Conservation (phyloP, 2,888 invertebrate species). For the Amphipyra tragopoginis region DNA sequence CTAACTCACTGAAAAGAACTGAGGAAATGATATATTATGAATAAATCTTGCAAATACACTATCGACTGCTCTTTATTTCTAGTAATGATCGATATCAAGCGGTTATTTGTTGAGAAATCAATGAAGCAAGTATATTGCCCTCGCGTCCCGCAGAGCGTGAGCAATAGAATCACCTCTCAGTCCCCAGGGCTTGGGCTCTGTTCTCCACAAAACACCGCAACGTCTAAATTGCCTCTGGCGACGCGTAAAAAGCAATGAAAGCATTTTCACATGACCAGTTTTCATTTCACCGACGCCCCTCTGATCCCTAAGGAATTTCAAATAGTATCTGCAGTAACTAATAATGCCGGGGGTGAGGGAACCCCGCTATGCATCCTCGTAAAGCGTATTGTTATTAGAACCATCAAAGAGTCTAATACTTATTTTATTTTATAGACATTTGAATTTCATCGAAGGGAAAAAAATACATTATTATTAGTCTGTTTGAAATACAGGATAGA, state of each 20-base stretch:
- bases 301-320: constrained; percentile 85
- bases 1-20: neutral
- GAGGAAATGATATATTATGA: neutral
- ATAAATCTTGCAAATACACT: neutral
- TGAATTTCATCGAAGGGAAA: constrained; percentile 54
- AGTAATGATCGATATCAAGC: constrained; percentile 55
- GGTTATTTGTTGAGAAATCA: constrained; percentile 66
- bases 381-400: constrained; percentile 70
- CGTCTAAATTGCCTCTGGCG: constrained; percentile 86
- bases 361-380: constrained; percentile 71
- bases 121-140: constrained; percentile 70
- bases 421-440: constrained; percentile 62
- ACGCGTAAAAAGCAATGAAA: constrained; percentile 88
- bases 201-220: constrained; percentile 80
- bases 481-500: constrained; percentile 18
- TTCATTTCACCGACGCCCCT: constrained; percentile 84
- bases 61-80: constrained; percentile 12
- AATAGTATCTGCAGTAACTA: constrained; percentile 85
- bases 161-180: constrained; percentile 73
- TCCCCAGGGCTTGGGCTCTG: constrained; percentile 66
- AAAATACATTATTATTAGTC: constrained; percentile 28
- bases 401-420: constrained; percentile 64
- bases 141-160: constrained; percentile 73
- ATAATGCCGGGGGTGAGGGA: constrained; percentile 77
- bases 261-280: constrained; percentile 88